These are phyloP conservation scores for Alouatta palliata DNA, from an alignment of 2,113 vertebrate species.

Conservation along the genomic window DNA sequence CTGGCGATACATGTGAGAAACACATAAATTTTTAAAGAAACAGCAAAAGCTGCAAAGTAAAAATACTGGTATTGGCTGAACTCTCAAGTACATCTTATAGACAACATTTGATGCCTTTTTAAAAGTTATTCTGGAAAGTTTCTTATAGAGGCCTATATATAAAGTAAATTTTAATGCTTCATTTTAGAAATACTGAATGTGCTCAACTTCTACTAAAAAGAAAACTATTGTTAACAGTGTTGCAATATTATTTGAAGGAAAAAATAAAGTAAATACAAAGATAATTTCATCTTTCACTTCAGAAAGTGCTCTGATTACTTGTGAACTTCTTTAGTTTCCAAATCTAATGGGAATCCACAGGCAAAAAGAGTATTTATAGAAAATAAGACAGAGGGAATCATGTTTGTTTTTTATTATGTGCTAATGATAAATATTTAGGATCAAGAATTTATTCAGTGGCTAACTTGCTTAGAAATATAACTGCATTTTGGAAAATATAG, in stretches of 20 bases:
- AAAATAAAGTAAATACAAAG: neutral
- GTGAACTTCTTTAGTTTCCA: slow-evolving; percentile 6
- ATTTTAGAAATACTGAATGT: neutral
- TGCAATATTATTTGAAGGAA: neutral
- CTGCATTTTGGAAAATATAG: neutral
- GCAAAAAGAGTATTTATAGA: neutral
- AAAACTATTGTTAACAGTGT: neutral
- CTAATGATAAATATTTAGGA: neutral
- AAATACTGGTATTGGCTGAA: slow-evolving; percentile 51
- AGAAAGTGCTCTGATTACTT: neutral
- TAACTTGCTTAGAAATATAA: neutral
- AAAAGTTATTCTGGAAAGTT: neutral
- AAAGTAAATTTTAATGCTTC: neutral
- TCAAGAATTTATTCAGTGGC: neutral
- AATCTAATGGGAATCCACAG: neutral
- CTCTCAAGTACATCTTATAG: neutral
- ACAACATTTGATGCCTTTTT: neutral
- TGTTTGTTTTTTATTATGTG: neutral
- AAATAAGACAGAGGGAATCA: neutral
- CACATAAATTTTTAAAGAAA: slow-evolving; percentile 65
- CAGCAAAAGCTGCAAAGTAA: slow-evolving; percentile 50
- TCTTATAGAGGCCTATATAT: neutral
- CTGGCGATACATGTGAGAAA: slow-evolving; percentile 21
- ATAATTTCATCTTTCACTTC: neutral
- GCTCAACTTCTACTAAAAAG: neutral